Evolutionary conservation across 2,797 vertebrate species (phyloP).

Genomic region (Gambusia yucatana): DNA sequence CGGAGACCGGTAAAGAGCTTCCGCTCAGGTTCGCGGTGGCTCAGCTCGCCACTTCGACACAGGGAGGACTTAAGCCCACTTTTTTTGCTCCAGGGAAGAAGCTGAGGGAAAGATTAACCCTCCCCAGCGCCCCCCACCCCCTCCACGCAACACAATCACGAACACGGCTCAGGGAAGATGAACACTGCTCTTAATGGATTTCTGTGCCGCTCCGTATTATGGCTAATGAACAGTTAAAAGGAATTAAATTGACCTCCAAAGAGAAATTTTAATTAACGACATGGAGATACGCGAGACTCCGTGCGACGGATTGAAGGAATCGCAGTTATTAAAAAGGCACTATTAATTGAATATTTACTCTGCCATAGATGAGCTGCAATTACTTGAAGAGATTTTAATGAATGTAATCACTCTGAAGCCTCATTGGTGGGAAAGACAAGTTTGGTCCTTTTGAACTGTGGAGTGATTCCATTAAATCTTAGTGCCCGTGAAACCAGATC

Average conservation of each 20-base stretch:
- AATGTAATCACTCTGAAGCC: slow-evolving; percentile 65
- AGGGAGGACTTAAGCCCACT: slow-evolving; percentile 40
- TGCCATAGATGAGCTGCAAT: slow-evolving; percentile 76
- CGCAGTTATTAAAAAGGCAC: slow-evolving; percentile 77
- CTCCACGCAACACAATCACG: slow-evolving; percentile 4
- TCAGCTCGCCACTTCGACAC: slow-evolving; percentile 45
- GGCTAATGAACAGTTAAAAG: slow-evolving; percentile 79
- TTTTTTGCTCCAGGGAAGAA: slow-evolving; percentile 29
- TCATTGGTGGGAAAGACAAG: slow-evolving; percentile 27
- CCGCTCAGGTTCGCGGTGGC: slow-evolving; percentile 35
- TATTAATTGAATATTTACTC: slow-evolving; percentile 83
- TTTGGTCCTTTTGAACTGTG: slow-evolving; percentile 5
- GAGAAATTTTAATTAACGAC: slow-evolving; percentile 79
- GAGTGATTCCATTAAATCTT: slow-evolving; percentile 30
- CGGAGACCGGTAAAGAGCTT: slow-evolving; percentile 61
- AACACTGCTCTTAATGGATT: slow-evolving; percentile 54
- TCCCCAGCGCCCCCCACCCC: background rate
- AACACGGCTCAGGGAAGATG: slow-evolving; percentile 8
- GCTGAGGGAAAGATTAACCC: slow-evolving; percentile 45
- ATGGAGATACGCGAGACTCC: slow-evolving; percentile 62
- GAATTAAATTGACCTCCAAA: slow-evolving; percentile 82
- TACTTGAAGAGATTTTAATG: slow-evolving; percentile 78
- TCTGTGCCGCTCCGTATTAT: slow-evolving; percentile 35
- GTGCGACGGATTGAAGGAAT: slow-evolving; percentile 66
- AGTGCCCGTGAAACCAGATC: slow-evolving; percentile 40